These are phyloP conservation scores for Microplitis demolitor DNA, from an alignment of 1,140 invertebrate genomes.

Conservation along the genomic window DNA sequence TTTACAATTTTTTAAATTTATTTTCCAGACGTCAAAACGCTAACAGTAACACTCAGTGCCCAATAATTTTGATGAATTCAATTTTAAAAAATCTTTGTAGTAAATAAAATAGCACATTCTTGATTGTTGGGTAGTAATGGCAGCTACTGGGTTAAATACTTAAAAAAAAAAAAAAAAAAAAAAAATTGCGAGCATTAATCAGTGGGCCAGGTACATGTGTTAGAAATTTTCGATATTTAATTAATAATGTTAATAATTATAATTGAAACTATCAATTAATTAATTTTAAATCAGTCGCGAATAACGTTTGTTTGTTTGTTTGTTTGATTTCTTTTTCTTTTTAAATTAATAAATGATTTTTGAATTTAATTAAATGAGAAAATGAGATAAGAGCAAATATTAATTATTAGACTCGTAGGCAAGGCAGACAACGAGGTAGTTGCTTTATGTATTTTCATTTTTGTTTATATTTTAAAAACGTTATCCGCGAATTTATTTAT, in stretches of 20 bases:
- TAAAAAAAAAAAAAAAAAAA: conserved; percentile 31
- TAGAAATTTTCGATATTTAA: conserved; percentile 44
- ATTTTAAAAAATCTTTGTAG: too few relatives aligned
- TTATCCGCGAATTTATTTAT: neutral
- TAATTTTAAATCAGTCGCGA: conserved; percentile 39
- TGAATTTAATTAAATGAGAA: neutral
- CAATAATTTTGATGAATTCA: too few relatives aligned
- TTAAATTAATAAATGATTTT: neutral
- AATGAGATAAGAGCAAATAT: too few relatives aligned
- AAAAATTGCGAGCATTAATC: conserved; percentile 48
- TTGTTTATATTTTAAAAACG: neutral
- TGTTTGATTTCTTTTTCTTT: too few relatives aligned
- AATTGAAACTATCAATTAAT: conserved; percentile 37
- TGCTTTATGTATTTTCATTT: neutral
- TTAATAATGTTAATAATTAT: conserved; percentile 1
- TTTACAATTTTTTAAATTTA: too few relatives aligned
- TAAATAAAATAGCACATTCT: neutral
- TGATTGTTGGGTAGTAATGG: conserved; percentile 43
- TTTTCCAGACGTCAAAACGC: too few relatives aligned
- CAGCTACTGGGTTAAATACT: conserved; percentile 1
- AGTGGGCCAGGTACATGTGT: conserved; percentile 53
- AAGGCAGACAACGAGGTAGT: conserved; percentile 8
- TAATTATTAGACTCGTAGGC: neutral
- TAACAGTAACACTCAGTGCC: too few relatives aligned
- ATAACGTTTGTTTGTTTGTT: too few relatives aligned